Evolutionary conservation across 2,888 invertebrate species (phyloP).

Genomic region (Drosophila putrida): DNA sequence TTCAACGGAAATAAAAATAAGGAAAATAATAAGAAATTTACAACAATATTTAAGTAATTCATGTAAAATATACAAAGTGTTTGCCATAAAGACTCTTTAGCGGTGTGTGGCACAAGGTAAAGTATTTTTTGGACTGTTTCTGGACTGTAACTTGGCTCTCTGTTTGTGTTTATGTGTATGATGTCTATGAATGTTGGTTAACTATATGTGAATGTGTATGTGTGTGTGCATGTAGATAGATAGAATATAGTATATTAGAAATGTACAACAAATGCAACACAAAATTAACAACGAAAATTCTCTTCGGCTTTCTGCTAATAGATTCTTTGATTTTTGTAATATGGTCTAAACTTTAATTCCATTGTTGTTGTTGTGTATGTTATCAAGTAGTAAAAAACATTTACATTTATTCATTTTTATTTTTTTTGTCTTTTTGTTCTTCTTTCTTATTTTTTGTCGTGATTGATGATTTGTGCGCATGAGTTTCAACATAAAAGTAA

Average conservation of each 20-base stretch:
- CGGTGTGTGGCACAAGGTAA: constrained; percentile 33
- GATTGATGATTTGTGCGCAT: constrained; percentile 82
- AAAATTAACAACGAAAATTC: constrained; percentile 78
- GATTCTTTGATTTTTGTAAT: constrained; percentile 28
- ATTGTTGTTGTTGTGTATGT: constrained; percentile 64
- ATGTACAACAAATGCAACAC: constrained; percentile 79
- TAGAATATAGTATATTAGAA: constrained; percentile 50
- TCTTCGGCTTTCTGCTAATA: constrained; percentile 33
- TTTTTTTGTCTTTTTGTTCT: constrained; percentile 27
- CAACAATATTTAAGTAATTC: constrained; percentile 66
- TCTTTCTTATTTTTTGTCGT: constrained; percentile 17
- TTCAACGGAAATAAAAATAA: constrained; percentile 28
- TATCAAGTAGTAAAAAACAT: constrained; percentile 39
- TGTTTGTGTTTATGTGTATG: constrained; percentile 11
- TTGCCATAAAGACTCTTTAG: constrained; percentile 14
- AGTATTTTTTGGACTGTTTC: background rate
- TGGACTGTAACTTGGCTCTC: constrained; percentile 4
- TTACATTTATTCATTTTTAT: constrained; percentile 47
- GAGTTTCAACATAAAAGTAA: constrained; percentile 64
- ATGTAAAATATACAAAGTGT: constrained; percentile 76
- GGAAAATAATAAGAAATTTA: constrained; percentile 54
- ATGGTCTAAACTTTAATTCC: constrained; percentile 59
- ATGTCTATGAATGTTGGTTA: background rate
- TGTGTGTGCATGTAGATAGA: constrained; percentile 44
- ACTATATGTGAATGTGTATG: constrained; percentile 40